A percentile compares a stretch with the other conserved stretches of the same genome.
phyloP scores from a whole-genome alignment of 2,888 invertebrate genomes.

The Eristalis pertinax region DNA sequence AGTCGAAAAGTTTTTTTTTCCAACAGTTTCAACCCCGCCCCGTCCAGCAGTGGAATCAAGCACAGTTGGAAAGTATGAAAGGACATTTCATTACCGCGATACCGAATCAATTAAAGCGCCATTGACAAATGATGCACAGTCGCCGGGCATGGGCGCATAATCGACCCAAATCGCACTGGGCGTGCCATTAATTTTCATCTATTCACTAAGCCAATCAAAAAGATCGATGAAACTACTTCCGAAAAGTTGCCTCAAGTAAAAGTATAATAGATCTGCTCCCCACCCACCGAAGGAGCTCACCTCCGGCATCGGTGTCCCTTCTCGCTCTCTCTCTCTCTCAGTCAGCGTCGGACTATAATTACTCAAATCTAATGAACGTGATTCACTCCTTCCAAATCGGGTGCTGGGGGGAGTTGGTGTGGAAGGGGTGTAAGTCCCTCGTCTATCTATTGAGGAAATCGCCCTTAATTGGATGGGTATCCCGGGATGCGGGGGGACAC shows the following conservation, averaged over 20 bases:
- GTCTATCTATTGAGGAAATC: slow-evolving; percentile 20
- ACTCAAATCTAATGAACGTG: slow-evolving; percentile 41
- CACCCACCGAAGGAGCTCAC: neutral
- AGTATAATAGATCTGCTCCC: slow-evolving; percentile 12
- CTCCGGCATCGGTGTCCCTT: too few relatives aligned
- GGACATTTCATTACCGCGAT: neutral
- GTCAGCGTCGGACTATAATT: slow-evolving; percentile 11
- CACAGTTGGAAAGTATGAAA: too few relatives aligned
- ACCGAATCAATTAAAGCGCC: slow-evolving; percentile 1
- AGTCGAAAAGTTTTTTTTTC: too few relatives aligned
- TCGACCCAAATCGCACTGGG: neutral
- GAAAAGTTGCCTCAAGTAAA: slow-evolving; percentile 4
- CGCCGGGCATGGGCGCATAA: neutral
- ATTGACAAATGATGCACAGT: slow-evolving; percentile 2
- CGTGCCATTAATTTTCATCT: slow-evolving; percentile 11
- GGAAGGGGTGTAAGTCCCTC: neutral
- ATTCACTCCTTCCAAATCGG: slow-evolving; percentile 11
- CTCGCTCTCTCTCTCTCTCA: too few relatives aligned
- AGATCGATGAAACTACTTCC: slow-evolving; percentile 26
- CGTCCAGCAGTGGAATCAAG: too few relatives aligned
- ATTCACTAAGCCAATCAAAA: slow-evolving; percentile 23
- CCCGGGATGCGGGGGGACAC: neutral
- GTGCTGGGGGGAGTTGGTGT: neutral
- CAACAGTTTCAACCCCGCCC: too few relatives aligned
- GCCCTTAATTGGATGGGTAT: slow-evolving; percentile 27